Evolutionary conservation across 2,113 vertebrate genomes (phyloP).

Genomic region (Romanogobio albipinnatus): DNA sequence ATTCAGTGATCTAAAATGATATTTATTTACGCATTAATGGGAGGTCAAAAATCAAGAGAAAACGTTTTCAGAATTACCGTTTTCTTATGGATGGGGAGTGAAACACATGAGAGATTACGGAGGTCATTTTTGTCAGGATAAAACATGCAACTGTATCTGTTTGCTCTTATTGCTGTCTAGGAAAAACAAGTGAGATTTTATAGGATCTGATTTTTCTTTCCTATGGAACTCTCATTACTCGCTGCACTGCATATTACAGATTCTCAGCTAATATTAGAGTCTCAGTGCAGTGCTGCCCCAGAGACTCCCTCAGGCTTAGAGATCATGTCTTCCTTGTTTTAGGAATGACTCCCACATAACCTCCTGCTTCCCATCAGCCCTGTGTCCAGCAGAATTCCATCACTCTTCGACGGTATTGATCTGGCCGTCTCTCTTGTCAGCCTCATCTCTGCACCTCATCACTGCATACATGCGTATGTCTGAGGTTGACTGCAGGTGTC

Average conservation of each 20-base stretch:
- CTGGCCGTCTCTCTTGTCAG: constrained; percentile 33
- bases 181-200: neutral
- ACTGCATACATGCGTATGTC: constrained; percentile 59
- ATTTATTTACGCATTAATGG: neutral
- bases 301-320: neutral
- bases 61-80: neutral
- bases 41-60: neutral
- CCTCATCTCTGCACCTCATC: constrained; percentile 46
- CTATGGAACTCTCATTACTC: neutral
- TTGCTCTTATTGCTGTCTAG: neutral
- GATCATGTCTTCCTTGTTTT: constrained; percentile 45
- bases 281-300: neutral
- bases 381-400: constrained; percentile 54
- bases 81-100: neutral
- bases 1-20: neutral
- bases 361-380: constrained; percentile 57
- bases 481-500: constrained; percentile 20
- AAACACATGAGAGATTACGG: neutral
- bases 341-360: constrained; percentile 47
- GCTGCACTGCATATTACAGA: neutral
- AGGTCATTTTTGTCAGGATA: neutral
- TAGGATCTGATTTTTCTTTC: neutral
- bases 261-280: neutral
- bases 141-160: neutral
- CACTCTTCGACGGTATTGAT: constrained; percentile 66